phyloP scores from a whole-genome alignment of 2,113 vertebrate genomes.

The Cavia aperea region DNA sequence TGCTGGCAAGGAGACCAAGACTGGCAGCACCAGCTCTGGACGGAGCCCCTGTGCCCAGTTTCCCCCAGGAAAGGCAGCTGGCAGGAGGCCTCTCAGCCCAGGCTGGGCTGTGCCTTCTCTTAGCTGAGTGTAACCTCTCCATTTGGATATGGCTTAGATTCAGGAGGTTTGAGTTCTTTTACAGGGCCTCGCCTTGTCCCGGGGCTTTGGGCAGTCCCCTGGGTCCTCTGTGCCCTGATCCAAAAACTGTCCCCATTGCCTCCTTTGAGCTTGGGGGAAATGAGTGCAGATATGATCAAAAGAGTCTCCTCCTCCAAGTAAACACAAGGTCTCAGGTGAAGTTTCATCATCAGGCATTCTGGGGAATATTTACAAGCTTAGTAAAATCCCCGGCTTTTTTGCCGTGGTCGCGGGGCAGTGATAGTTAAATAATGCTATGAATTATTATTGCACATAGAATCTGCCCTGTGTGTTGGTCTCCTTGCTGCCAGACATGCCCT shows the following conservation, averaged over 20 bases:
- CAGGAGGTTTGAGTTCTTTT: neutral
- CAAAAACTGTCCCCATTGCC: neutral
- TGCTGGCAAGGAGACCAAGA: neutral
- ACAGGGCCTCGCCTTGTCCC: neutral
- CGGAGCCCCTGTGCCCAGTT: neutral
- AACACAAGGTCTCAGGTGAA: neutral
- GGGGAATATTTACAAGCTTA: neutral
- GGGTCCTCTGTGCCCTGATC: neutral
- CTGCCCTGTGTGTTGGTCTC: accelerated
- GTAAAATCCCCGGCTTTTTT: neutral
- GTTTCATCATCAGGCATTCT: neutral
- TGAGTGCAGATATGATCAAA: too few relatives aligned
- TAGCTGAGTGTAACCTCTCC: neutral
- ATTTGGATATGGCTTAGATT: neutral
- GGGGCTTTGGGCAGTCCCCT: neutral
- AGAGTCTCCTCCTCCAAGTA: neutral
- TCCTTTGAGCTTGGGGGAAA: neutral
- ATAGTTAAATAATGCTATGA: neutral
- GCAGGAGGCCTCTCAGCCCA: neutral
- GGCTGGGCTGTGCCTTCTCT: neutral
- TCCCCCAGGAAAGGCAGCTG: neutral
- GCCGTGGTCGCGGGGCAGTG: too few relatives aligned
- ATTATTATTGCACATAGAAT: too few relatives aligned
- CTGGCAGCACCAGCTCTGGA: neutral
- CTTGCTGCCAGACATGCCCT: neutral